A percentile compares a stretch with the other conserved stretches of the same genome.
phyloP scores from a whole-genome alignment of 2,888 invertebrate genomes.

The Chymomyza amoena region DNA sequence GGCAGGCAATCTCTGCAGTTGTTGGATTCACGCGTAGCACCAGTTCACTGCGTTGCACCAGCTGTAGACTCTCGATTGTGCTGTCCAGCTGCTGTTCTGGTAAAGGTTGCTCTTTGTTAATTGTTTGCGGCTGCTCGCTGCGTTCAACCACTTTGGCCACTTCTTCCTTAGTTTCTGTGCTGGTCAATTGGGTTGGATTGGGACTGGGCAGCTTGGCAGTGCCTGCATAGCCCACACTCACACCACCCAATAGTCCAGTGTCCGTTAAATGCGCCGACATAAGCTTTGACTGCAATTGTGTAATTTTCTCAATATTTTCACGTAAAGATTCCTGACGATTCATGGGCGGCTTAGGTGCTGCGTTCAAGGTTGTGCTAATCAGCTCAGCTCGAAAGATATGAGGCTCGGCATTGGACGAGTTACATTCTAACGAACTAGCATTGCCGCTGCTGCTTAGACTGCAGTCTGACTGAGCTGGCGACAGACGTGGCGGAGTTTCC shows the following conservation, averaged over 20 bases:
- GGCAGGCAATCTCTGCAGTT: conserved; percentile 83
- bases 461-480: conserved; percentile 78
- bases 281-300: conserved; percentile 77
- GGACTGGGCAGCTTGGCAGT: conserved; percentile 32
- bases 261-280: conserved; percentile 78
- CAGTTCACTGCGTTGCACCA: conserved; percentile 83
- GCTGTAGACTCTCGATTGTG: conserved; percentile 78
- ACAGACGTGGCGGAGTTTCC: conserved; percentile 55
- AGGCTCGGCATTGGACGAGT: conserved; percentile 47
- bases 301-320: conserved; percentile 78
- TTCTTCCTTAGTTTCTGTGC: conserved; percentile 17
- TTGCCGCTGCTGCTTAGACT: conserved; percentile 65
- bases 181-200: conserved; percentile 29
- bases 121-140: conserved; percentile 23
- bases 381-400: conserved; percentile 77
- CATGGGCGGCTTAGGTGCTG: conserved; percentile 56
- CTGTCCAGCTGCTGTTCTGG: conserved; percentile 53
- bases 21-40: conserved; percentile 82
- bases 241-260: conserved; percentile 51
- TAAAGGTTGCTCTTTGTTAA: conserved; percentile 18
- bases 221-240: conserved; percentile 33
- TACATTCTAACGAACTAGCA: conserved; percentile 59
- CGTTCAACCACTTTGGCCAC: conserved; percentile 11
- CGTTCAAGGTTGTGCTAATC: conserved; percentile 74
- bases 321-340: conserved; percentile 77